phyloP scores from a whole-genome alignment of 1,140 invertebrate genomes.

The Macrobrachium nipponense region DNA sequence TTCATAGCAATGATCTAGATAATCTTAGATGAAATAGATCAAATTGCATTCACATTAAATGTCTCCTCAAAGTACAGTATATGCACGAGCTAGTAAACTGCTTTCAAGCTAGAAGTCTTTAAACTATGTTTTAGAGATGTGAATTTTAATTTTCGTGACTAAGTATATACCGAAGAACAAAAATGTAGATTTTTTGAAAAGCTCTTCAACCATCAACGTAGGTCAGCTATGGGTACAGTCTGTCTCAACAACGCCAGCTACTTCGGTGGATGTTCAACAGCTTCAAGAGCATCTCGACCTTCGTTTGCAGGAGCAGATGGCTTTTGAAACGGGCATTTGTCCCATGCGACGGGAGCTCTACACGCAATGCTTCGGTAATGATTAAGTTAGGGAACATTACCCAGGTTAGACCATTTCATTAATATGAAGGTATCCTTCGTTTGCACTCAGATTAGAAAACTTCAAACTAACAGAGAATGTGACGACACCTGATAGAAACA shows the following conservation, averaged over 20 bases:
- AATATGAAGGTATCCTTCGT: no score
- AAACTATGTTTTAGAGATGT: not conserved
- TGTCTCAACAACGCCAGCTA: conserved; percentile 95
- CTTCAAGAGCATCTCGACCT: conserved; percentile 95
- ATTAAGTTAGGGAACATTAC: no score
- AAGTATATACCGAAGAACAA: no score
- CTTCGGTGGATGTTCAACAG: conserved; percentile 84
- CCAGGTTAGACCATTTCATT: no score
- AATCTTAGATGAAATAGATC: no score
- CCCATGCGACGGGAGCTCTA: conserved; percentile 93
- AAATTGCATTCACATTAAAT: no score
- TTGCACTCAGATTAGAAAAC: no score
- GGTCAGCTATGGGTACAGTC: conserved; percentile 68
- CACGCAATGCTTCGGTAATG: conserved; percentile 93
- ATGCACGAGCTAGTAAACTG: no score
- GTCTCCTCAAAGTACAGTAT: no score
- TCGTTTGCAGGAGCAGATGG: conserved; percentile 89
- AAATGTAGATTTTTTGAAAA: not conserved
- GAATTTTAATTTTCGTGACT: no score
- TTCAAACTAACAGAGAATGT: no score
- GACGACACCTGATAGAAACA: not conserved
- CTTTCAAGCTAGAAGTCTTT: not conserved
- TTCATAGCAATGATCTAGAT: no score
- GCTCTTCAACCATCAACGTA: not conserved
- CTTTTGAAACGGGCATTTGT: conserved; percentile 96